Percentiles rank a stretch among this genome's conserved stretches.
phyloP scores from a whole-genome alignment of 2,888 invertebrate species.

The Cabera pusaria region DNA sequence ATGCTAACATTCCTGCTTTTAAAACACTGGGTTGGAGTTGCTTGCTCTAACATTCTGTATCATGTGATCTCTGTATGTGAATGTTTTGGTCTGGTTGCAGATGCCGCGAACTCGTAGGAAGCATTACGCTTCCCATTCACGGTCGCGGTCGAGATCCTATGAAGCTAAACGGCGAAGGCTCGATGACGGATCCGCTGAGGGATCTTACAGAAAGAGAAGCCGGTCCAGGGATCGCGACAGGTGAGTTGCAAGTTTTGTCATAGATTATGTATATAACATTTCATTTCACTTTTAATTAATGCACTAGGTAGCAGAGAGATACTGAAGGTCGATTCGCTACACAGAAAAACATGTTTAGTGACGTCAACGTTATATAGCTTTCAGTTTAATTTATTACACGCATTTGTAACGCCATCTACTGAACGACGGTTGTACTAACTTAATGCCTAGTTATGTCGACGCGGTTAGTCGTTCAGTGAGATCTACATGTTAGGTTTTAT shows the following conservation, averaged over 20 bases:
- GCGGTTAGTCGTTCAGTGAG: too few species aligned
- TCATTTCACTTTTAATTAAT: too few species aligned
- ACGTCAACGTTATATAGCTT: too few species aligned
- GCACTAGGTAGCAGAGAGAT: too few species aligned
- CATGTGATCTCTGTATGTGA: constrained; percentile 5
- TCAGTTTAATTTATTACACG: too few species aligned
- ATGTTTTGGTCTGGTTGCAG: constrained; percentile 65
- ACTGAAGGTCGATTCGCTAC: too few species aligned
- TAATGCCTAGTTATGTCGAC: not conserved
- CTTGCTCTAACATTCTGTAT: not conserved
- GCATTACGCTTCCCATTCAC: constrained; percentile 87
- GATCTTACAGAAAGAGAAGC: constrained; percentile 72
- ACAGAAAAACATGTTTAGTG: too few species aligned
- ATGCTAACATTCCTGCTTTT: constrained; percentile 37
- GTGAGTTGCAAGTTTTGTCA: too few species aligned
- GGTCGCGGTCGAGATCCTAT: constrained; percentile 81
- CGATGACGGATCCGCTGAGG: constrained; percentile 79
- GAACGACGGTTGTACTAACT: not conserved
- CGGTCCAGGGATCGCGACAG: constrained; percentile 83
- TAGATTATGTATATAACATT: too few species aligned
- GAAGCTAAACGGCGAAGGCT: constrained; percentile 89
- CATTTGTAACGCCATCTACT: constrained; percentile 13
- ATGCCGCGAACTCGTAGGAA: constrained; percentile 93
- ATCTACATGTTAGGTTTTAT: too few species aligned
- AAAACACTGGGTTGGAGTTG: constrained; percentile 6